phyloP scores from a whole-genome alignment of 1,140 invertebrate species.

The Drosophila jambulina region DNA sequence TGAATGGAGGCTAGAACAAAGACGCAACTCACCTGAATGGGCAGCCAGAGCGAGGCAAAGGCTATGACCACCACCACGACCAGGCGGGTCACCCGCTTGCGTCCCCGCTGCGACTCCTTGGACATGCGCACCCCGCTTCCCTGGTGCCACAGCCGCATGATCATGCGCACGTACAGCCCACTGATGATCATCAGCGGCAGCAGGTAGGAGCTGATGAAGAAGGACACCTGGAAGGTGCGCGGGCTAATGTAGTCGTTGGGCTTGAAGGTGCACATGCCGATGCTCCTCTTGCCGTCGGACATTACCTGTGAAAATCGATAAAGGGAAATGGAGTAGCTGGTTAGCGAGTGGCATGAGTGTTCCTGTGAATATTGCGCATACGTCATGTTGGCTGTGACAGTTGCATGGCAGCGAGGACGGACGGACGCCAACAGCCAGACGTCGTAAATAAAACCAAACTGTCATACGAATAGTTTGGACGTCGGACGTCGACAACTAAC shows the following conservation, averaged over 20 bases:
- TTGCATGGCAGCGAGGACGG: constrained; percentile 48
- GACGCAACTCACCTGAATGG: constrained; percentile 91
- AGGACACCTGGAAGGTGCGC: constrained; percentile 69
- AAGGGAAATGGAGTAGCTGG: not conserved
- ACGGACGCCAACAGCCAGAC: constrained; percentile 32
- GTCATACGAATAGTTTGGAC: constrained; percentile 49
- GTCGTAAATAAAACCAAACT: constrained; percentile 58
- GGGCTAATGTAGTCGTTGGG: constrained; percentile 35
- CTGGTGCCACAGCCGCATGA: constrained; percentile 94
- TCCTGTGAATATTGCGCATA: constrained; percentile 52
- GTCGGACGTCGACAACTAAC: constrained; percentile 49
- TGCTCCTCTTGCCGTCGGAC: constrained; percentile 45
- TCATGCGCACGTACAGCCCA: constrained; percentile 95
- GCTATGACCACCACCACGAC: constrained; percentile 97
- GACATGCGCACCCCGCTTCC: constrained; percentile 89
- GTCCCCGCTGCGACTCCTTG: constrained; percentile 90
- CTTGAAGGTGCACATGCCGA: constrained; percentile 52
- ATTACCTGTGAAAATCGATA: constrained; percentile 26
- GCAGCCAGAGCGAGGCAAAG: constrained; percentile 98
- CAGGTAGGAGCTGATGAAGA: constrained; percentile 88
- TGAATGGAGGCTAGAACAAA: too few species aligned
- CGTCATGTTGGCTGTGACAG: constrained; percentile 53
- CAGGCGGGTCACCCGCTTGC: constrained; percentile 95
- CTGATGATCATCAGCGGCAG: constrained; percentile 94
- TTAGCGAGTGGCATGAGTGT: constrained; percentile 16